Evolutionary conservation across 2,113 vertebrate genomes (phyloP).

Genomic region (Hystrix cristata): DNA sequence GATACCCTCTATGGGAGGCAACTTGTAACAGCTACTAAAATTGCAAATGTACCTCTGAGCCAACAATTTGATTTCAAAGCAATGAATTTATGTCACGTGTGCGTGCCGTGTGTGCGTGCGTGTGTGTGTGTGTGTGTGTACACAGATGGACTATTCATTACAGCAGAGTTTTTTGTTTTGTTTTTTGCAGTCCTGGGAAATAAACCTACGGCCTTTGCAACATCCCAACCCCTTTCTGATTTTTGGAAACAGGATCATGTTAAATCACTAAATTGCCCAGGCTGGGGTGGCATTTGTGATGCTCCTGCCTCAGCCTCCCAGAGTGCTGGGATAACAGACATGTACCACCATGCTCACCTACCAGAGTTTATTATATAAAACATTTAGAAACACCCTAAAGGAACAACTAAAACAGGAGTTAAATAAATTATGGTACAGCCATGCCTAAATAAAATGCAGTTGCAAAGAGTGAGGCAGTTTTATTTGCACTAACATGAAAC

Average conservation of each 20-base stretch:
- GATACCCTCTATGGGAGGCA: neutral
- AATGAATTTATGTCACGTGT: neutral
- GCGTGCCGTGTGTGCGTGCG: neutral
- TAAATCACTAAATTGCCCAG: neutral
- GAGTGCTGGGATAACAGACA: neutral
- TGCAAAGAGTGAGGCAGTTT: neutral
- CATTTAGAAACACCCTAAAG: slow-evolving; percentile 42
- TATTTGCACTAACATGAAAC: neutral
- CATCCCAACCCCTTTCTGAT: neutral
- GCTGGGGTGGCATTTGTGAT: neutral
- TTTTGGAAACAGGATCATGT: neutral
- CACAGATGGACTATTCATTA: neutral
- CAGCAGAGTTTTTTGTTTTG: neutral
- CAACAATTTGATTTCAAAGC: slow-evolving; percentile 36
- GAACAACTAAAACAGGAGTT: neutral
- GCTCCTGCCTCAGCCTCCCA: neutral
- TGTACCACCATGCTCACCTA: neutral
- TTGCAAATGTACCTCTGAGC: slow-evolving; percentile 11
- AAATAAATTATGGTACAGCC: neutral
- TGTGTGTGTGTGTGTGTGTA: too few species aligned
- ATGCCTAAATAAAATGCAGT: neutral
- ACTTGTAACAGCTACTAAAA: slow-evolving; percentile 25
- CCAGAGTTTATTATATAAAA: neutral
- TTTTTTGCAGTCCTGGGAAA: neutral
- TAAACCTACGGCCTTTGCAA: neutral